Percentiles rank a stretch among this genome's conserved stretches.
phyloP scores from a whole-genome alignment of 1,140 invertebrate species.

The Sinella curviseta region DNA sequence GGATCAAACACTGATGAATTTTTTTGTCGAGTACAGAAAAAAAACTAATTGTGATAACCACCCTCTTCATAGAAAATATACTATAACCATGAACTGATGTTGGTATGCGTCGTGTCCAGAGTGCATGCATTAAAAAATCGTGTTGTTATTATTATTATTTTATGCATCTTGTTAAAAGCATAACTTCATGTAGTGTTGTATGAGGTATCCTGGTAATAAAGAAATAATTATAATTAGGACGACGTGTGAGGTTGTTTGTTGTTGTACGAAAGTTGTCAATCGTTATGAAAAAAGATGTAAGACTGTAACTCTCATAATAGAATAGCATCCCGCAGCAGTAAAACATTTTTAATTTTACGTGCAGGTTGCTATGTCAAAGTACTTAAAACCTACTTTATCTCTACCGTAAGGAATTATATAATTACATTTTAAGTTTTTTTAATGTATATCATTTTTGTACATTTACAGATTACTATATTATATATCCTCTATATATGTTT shows the following conservation, averaged over 20 bases:
- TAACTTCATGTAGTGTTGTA: neutral
- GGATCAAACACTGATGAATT: too few species aligned
- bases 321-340: neutral
- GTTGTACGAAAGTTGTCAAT: neutral
- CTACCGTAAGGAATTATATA: neutral
- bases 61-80: neutral
- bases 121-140: neutral
- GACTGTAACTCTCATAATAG: neutral
- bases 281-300: neutral
- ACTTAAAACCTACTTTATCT: neutral
- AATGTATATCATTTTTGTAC: neutral
- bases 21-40: neutral
- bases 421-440: neutral
- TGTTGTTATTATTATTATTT: neutral
- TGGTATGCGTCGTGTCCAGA: too few species aligned
- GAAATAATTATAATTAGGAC: too few species aligned
- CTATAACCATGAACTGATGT: neutral
- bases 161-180: neutral
- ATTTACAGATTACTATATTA: neutral
- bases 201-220: too few species aligned
- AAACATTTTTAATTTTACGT: neutral
- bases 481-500: neutral
- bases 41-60: conserved; percentile 21
- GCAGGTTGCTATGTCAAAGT: neutral
- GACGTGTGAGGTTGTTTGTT: neutral